Percentiles rank a stretch among this genome's conserved stretches.
These are phyloP conservation scores for Knipowitschia caucasica DNA, from an alignment of 2,797 vertebrate genomes.

Conservation along the genomic window DNA sequence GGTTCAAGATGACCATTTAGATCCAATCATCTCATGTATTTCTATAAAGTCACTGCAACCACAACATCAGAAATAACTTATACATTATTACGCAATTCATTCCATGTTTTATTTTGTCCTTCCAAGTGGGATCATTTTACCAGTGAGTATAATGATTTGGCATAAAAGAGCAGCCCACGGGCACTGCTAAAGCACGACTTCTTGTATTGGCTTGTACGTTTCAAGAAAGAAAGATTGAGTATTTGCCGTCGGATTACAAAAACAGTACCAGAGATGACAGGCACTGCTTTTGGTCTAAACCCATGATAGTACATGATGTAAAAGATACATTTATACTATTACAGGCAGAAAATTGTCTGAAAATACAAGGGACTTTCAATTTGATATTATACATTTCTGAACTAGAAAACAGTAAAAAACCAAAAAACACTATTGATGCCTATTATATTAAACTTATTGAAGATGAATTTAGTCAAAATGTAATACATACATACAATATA, in stretches of 20 bases:
- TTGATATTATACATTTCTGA: too few species aligned
- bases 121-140: slow-evolving; percentile 6
- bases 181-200: slow-evolving; percentile 13
- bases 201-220: slow-evolving; percentile 42
- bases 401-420: too few species aligned
- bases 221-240: slow-evolving; percentile 8
- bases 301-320: too few species aligned
- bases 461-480: too few species aligned
- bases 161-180: slow-evolving; percentile 27
- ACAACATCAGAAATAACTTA: neutral
- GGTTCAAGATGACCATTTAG: too few species aligned
- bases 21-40: too few species aligned
- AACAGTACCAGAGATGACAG: slow-evolving; percentile 15
- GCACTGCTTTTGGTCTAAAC: slow-evolving; percentile 14
- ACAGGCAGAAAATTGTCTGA: neutral
- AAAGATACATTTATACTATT: too few species aligned
- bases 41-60: too few species aligned
- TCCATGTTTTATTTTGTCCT: slow-evolving; percentile 7
- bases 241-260: slow-evolving; percentile 17
- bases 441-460: too few species aligned
- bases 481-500: too few species aligned
- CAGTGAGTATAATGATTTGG: slow-evolving; percentile 11
- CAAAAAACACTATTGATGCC: too few species aligned
- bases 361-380: slow-evolving; percentile 12
- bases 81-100: neutral